Conservation (phyloP, 2,797 vertebrate genomes). For the Podarcis siculus region DNA sequence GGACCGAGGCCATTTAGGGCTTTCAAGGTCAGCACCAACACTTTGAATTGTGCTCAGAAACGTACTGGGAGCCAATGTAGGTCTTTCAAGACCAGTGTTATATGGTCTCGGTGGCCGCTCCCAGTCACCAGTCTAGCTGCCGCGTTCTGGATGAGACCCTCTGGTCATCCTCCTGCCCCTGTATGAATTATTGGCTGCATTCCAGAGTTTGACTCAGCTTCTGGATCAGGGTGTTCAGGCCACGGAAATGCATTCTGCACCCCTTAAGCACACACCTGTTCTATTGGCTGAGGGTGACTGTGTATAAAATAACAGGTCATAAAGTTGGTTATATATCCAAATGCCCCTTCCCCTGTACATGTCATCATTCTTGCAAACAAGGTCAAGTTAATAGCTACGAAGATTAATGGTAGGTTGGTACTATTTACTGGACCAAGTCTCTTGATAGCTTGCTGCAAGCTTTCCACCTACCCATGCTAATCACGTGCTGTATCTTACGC, state of each 20-base stretch:
- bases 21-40: too few species aligned
- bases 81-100: too few species aligned
- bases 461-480: not conserved
- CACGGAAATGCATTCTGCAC: not conserved
- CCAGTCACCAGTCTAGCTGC: too few species aligned
- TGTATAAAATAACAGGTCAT: not conserved
- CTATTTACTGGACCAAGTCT: not conserved
- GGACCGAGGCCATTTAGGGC: too few species aligned
- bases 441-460: not conserved
- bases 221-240: not conserved
- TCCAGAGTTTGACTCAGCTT: not conserved
- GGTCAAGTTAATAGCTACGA: not conserved
- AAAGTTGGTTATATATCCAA: slow-evolving; percentile 6
- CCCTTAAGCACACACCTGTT: not conserved
- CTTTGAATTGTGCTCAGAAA: too few species aligned
- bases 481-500: not conserved
- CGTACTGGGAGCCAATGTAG: too few species aligned
- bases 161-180: slow-evolving; percentile 2
- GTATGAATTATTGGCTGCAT: not conserved
- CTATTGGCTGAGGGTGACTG: not conserved
- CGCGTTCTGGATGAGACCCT: too few species aligned
- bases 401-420: not conserved
- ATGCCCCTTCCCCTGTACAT: slow-evolving; percentile 16
- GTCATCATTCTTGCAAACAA: slow-evolving; percentile 18
- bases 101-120: too few species aligned